Base-by-base conservation (phyloP, 2,797 vertebrate genomes). In the Hypotaenidia philippensis region DNA sequence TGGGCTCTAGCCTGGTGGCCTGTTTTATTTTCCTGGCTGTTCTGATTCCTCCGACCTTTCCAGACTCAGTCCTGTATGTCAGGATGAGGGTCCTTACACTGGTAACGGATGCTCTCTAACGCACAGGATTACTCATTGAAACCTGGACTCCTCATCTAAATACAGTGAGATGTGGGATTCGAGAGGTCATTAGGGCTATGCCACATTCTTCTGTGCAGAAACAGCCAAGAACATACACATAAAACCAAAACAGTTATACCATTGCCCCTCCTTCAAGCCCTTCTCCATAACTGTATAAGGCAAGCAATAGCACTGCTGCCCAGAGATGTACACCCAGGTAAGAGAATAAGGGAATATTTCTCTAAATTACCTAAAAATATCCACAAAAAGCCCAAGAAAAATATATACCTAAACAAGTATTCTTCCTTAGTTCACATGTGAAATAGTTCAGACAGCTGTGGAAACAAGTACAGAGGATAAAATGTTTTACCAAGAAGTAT, bases 171-270 rank as follows among this genome's bases (percentile, higher is more conserved):
- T 36, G 2, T 26, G 5, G 40, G 13, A 95, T 85, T 7, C 10
- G 17, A 66, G 10, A 26, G 29, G 11, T 65, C 83, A 25, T 3
- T 1, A 52, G 4, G 14, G 2, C 6, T 66, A 10, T 22, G 11
- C 3, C 3, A 22, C n/a, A 32, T 44, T 50, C 18, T 38, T 71
- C 26, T n/a, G 18, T 45, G 32, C 5, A 89, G 40, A 59, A 83
- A 32, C 6, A 53, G 0, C 4, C n/a, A 60, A 44, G 13, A 53
- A 82, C 1, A 9, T 18, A 44, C 2, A 32, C 1, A 31, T 5
- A 56, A 60, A 63, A 9, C 0, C 4, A 87, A 63, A 18, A 0
- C n/a, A 50, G 27, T 44, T 38, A 12, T 69, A 9, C 4, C 27
- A 21, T 38, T 89, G 34, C 11, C 8, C 5, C 8, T 74, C 7